Evolutionary conservation across 2,797 vertebrate species (phyloP), one percentile per base, ranked within the genome.

Genomic region (Chaenodraco wilsoni): DNA sequence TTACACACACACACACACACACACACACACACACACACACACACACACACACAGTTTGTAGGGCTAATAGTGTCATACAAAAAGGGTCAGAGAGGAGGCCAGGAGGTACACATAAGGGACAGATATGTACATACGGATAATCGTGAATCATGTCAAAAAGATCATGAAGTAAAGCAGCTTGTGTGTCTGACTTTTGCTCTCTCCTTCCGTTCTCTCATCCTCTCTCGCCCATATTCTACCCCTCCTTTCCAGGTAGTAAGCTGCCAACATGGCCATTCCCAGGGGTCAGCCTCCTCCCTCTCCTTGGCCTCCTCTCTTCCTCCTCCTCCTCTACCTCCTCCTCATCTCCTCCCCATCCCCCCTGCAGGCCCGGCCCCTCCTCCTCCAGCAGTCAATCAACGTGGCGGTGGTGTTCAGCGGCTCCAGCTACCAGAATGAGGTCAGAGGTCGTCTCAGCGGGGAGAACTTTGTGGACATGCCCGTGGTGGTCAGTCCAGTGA

Each of bases 381-480:
- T 93, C 57, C 77, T 93, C 69, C 90, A 96, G 85, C 96, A 96
- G 0, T 93, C 95, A 19, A 91, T 99, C 85, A 99, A 97, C 0
- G 96, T 99, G 82, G 97, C 97, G 0, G 94, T 99, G 91, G 97
- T 99, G 79, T 98, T 98, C 68, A 96, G 97, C 43, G 96, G 98
- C 85, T 96, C 96, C 0, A 95, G 95, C 83, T 96, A 95, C 62
- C 95, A 95, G 37, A 91, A 89, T 46, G 97, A 98, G 88, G 93
- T 97, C 88, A 95, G 95, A 50, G 94, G 94, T 81, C 96, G 94
- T 8, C 93, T 99, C 79, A 97, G 96, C 40, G 91, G 96, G 31
- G 98, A 99, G 86, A 97, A 95, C 94, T 99, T 99, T 80, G 88
- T 96, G 61, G 96, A 96, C 91, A 91, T 99, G 91, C 97, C 98